Base-by-base conservation (phyloP, 2,888 invertebrate species). In the Drosophila meridiana region DNA sequence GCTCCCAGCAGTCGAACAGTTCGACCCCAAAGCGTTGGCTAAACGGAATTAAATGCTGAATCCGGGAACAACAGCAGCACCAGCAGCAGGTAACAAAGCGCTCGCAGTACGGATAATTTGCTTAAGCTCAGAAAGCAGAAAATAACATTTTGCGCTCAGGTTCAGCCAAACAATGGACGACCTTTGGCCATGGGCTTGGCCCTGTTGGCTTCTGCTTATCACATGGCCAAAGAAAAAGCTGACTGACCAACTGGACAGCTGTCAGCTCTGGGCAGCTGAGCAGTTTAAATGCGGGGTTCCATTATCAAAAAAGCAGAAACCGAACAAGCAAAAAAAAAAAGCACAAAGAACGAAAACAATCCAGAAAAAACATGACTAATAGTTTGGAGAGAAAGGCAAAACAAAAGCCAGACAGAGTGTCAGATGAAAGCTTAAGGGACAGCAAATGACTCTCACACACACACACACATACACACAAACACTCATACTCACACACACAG, bases 81-180 rank as follows among this genome's bases (percentile, higher is more conserved):
- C 32, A 56, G 36, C 50, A 47, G 78, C 55, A 64, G 69, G 61
- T 74, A 78, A 69, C 75, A 73, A 73, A 56, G 65, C 57, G 45
- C 42, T 52, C 38, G 64, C 64, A 69, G 61, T 76, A 84, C 69
- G 84, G 80, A 82, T 88, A 87, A 88, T 88, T 87, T 86, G 83
- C 82, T 83, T 86, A 88, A 87, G 80, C 83, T 73, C 83, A 78
- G 82, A 71, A 66, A 85, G 85, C 88, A 82, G 87, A 87, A 87
- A 87, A 88, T 88, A 87, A 88, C 87, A 77, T 85, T 87, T 85
- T 83, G 64, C 87, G 84, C 88, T 82, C 80, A 86, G 78, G 80
- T 83, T 80, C 69, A 82, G 78, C 80, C 71, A 82, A 80, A 87
- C 85, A 87, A 85, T 83, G 81, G 64, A 14, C 52, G 73, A 83